Conservation (phyloP, 2,113 vertebrate genomes). For the Lucifuga dentata region DNA sequence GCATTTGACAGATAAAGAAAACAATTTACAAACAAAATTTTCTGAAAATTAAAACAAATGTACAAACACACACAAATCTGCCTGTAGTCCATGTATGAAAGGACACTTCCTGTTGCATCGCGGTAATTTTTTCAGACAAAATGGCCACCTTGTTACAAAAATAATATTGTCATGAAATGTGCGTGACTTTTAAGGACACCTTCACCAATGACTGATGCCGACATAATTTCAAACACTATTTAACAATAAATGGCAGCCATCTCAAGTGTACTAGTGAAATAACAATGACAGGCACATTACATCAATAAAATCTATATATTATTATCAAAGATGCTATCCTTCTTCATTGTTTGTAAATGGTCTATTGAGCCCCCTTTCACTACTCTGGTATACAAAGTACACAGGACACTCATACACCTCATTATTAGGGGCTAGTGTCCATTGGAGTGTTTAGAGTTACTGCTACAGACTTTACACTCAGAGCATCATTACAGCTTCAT, state of each 20-base stretch:
- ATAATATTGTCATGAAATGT: conserved; percentile 6
- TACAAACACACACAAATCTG: conserved; percentile 43
- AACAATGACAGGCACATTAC: too few species aligned
- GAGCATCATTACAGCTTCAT: too few species aligned
- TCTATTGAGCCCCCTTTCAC: neutral
- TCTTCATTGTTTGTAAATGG: conserved; percentile 6
- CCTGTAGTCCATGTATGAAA: neutral
- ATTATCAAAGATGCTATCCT: neutral
- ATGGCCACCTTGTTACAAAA: neutral
- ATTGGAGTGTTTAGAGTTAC: too few species aligned
- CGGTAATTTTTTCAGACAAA: neutral
- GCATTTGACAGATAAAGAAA: conserved; percentile 39
- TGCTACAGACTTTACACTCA: too few species aligned
- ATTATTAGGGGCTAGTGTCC: neutral
- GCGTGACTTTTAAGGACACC: neutral
- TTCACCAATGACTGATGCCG: neutral
- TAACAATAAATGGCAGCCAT: neutral
- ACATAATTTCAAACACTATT: neutral
- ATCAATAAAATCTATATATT: neutral
- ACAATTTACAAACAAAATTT: conserved; percentile 70
- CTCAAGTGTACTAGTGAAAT: neutral
- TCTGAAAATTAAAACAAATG: conserved; percentile 56
- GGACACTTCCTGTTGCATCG: conserved; percentile 12
- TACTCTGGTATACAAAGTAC: neutral
- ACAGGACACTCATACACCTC: neutral